Percentiles rank a stretch among this genome's conserved stretches.
These are phyloP conservation scores for Gymnothorax reevesii DNA, from an alignment of 2,797 vertebrate species.

Conservation along the genomic window DNA sequence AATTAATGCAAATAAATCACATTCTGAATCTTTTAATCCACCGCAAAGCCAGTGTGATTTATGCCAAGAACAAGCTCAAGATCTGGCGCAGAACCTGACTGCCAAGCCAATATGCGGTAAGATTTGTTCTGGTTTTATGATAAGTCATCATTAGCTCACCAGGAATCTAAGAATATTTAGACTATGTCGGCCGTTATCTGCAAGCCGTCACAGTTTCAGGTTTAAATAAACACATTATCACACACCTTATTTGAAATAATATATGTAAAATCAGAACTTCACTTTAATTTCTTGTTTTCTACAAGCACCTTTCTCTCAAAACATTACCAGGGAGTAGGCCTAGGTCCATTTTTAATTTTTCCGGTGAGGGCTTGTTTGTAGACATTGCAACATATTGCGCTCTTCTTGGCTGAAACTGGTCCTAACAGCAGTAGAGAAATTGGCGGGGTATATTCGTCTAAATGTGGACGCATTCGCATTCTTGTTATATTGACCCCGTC, in stretches of 20 bases:
- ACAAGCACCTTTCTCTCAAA: not conserved
- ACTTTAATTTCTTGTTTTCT: not conserved
- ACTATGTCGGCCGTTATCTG: not conserved
- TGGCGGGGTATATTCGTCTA: too few relatives aligned
- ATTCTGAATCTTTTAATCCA: not conserved
- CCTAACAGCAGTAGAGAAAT: not conserved
- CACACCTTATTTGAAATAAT: too few relatives aligned
- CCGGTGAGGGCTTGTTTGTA: not conserved
- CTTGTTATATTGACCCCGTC: not conserved
- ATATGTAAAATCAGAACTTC: not conserved
- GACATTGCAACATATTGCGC: not conserved
- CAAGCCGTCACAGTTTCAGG: not conserved
- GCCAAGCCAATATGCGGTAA: not conserved
- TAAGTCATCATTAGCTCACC: not conserved
- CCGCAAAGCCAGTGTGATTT: not conserved
- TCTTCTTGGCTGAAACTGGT: not conserved
- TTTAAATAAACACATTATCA: not conserved
- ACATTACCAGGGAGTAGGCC: not conserved
- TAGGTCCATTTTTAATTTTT: not conserved
- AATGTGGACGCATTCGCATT: not conserved
- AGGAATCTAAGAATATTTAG: not conserved
- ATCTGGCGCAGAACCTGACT: not conserved
- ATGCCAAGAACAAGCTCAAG: constrained; percentile 2
- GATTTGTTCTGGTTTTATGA: constrained; percentile 6
- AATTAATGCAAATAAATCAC: not conserved